Conservation (phyloP, 2,113 vertebrate genomes). For the Poeciliopsis retropinna region DNA sequence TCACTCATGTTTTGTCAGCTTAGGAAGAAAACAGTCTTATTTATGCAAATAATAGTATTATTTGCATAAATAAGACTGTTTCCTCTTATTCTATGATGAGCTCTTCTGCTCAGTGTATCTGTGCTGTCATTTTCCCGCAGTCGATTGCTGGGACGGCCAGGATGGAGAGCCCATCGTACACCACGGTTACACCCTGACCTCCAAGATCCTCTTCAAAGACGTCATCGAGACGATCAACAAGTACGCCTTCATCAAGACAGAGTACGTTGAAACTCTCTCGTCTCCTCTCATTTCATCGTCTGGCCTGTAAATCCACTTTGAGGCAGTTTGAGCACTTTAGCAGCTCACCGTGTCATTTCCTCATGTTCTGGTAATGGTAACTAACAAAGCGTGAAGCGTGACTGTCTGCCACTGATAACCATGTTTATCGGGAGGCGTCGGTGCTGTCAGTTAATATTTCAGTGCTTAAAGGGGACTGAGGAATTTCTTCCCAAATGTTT, state of each 20-base stretch:
- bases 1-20: too few relatives aligned
- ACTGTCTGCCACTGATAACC: not conserved
- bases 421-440: too few relatives aligned
- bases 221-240: conserved; percentile 98
- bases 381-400: not conserved
- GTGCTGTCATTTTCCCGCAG: conserved; percentile 64
- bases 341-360: not conserved
- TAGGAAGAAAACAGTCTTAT: not conserved
- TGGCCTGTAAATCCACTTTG: not conserved
- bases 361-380: too few relatives aligned
- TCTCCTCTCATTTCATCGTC: not conserved
- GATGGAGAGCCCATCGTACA: conserved; percentile 96
- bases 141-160: conserved; percentile 97
- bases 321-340: not conserved
- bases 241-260: conserved; percentile 91
- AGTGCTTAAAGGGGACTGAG: not conserved
- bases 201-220: conserved; percentile 97
- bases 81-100: not conserved
- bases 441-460: not conserved
- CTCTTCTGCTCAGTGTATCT: not conserved
- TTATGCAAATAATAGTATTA: not conserved
- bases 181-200: conserved; percentile 96
- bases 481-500: not conserved
- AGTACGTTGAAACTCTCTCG: conserved; percentile 81
- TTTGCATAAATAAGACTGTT: not conserved